A percentile compares a stretch with the other conserved stretches of the same genome.
Evolutionary conservation across 2,797 vertebrate species (phyloP).

Genomic region (Gymnothorax javanicus): DNA sequence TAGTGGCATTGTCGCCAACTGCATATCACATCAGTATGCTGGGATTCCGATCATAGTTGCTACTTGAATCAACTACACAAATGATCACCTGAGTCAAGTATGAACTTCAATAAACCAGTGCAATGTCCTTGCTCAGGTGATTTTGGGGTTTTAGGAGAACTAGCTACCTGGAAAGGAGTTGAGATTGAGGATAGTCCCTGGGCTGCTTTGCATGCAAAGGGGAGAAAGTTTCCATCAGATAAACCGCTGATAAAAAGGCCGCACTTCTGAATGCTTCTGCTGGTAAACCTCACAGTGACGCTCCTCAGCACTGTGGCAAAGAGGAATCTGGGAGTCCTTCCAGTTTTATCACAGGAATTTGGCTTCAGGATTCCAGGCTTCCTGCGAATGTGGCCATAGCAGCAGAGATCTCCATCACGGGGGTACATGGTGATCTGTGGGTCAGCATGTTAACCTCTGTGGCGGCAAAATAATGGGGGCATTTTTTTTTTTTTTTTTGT

Average conservation of each 20-base stretch:
- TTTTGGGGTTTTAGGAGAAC: not conserved
- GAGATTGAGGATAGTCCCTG: not conserved
- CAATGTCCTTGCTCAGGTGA: constrained; percentile 1
- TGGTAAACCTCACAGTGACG: not conserved
- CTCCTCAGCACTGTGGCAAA: not conserved
- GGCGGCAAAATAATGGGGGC: no score
- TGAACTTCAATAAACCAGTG: constrained; percentile 43
- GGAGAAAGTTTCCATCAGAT: not conserved
- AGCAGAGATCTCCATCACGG: not conserved
- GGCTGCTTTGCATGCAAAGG: not conserved
- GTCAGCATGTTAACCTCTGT: no score
- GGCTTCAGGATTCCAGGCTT: not conserved
- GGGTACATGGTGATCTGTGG: not conserved
- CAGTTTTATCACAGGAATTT: not conserved
- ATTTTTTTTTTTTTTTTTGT: no score
- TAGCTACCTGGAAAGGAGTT: not conserved
- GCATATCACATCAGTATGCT: not conserved
- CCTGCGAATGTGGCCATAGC: no score
- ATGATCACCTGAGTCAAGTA: not conserved
- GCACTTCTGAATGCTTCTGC: not conserved
- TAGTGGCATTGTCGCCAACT: not conserved
- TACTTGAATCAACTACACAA: not conserved
- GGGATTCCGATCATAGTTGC: not conserved
- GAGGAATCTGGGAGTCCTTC: not conserved
- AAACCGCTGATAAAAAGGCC: not conserved